Base-by-base conservation (phyloP, 2,797 vertebrate genomes). In the Lutjanus argentimaculatus region DNA sequence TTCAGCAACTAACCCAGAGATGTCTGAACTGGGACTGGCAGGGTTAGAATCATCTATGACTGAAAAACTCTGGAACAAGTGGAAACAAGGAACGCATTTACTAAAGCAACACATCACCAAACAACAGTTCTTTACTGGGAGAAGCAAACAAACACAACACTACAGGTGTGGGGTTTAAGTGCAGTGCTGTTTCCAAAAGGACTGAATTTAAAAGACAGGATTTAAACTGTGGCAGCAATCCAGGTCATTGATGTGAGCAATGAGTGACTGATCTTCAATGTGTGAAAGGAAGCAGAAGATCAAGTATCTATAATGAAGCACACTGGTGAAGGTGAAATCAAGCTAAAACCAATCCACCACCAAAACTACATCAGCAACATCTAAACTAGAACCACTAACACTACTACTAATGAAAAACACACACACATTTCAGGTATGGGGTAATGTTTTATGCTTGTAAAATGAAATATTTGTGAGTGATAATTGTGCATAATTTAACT, bases 21-120 rank as follows among this genome's bases (percentile, higher is more conserved):
- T 95, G 92, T 97, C 97, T 96, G 97, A 95, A 96, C 95, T 95
- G 95, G 96, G 96, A 92, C 96, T 96, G 96, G 95, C 95, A 91
- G 95, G 93, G 94, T 95, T 96, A 95, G 96, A 97, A 96, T 97
- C 97, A 96, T 98, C 97, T 97, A 98, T 96, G 95, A 97, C 95
- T 97, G 97, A 96, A 95, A 96, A 96, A 96, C 95, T 98, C 97
- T 98, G 97, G 92, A 98, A 98, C 94, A 96, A 96, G 96, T 96
- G 96, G 95, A 97, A 95, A 97, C 96, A 96, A 96, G 40, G 95
- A 94, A 92, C 86, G 88, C 92, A 96, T 95, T 95, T 95, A 95
- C 92, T 86, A 76, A 67, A 89, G 80, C 68, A 78, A 77, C 80
- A 93, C 75, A 92, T 62, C 68, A 90, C 69, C 73, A 86, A 69